A percentile compares a stretch with the other conserved stretches of the same genome.
These are phyloP conservation scores for Lethenteron camtschaticum DNA, from an alignment of 2,113 vertebrate species.

Conservation along the genomic window DNA sequence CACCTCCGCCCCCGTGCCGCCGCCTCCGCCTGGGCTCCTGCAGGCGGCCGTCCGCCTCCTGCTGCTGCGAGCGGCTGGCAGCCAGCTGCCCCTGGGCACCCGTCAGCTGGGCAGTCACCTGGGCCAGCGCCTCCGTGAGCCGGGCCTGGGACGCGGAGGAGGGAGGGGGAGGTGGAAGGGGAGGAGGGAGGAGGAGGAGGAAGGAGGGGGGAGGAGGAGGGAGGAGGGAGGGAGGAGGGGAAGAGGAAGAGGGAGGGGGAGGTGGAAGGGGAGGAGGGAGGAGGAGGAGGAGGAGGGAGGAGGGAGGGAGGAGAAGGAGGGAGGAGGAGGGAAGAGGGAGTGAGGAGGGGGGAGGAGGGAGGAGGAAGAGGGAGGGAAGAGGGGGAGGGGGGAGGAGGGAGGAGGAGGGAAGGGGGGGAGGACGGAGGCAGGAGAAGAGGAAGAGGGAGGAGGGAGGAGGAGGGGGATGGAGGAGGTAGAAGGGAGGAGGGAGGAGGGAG, in stretches of 20 bases:
- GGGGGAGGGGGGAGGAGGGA: neutral
- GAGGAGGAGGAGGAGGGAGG: neutral
- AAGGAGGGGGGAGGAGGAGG: neutral
- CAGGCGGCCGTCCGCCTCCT: conserved; percentile 39
- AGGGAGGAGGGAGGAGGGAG: neutral
- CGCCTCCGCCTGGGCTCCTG: conserved; percentile 28
- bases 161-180: neutral
- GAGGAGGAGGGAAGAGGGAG: neutral
- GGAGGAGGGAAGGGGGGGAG: neutral
- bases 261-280: neutral
- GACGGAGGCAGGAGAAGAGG: neutral
- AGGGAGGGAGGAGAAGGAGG: neutral
- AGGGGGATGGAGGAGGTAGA: neutral
- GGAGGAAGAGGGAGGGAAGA: neutral
- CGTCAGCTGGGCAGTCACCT: conserved; percentile 40
- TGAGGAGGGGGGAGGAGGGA: neutral
- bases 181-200: neutral
- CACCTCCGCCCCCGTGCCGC: conserved; percentile 26
- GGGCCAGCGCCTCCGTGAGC: conserved; percentile 53
- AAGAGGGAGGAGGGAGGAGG: neutral
- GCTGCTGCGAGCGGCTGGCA: conserved; percentile 45
- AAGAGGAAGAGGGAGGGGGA: too few species aligned
- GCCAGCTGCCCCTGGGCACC: conserved; percentile 56
- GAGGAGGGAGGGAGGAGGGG: neutral
- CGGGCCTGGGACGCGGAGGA: conserved; percentile 28